Base-by-base conservation (phyloP, 2,888 invertebrate species). In the Bembecia ichneumoniformis region DNA sequence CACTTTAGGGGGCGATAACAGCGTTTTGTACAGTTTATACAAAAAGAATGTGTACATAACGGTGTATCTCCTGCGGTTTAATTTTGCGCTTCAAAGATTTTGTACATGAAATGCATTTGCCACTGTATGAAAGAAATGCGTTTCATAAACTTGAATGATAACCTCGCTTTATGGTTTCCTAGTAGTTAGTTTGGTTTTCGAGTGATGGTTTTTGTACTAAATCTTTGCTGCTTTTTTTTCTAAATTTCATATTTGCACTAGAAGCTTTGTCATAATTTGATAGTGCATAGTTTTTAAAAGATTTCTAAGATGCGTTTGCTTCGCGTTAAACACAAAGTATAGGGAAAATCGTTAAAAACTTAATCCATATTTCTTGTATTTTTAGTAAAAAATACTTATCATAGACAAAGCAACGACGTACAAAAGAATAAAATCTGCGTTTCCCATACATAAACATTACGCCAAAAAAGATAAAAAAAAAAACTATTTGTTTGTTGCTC, bases 111-210 rank as follows among this genome's bases (percentile, higher is more conserved):
- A 67, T 63, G 74, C 74, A 76, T 78, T 70, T 60, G 11, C 7
- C 17, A 58, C 52, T 52, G 55, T 52, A 55, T 52, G 55, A 49
- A 55, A 58, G 58, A 61, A 70, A 69, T 68, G 65, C 65, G 65
- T 67, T 71, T 71, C 69, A 67, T 70, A 62, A 72, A 76, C 71
- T 68, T 65, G 65, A 73, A 68, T 70, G 66, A 78, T 81, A 81
- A 82, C 79, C 71, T 77, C 74, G 84, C 84, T 86, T 84, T 62
- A 67, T 74, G 77, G 71, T 76, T 76, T 78, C 66, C 62, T 71
- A 69, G 86, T 86, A 84, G 83, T 78, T 84, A 78, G 81, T 71
- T 68, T 77, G 74, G 74, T 74, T 75, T 76, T 72, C 73, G 78
- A 82, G 82, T 84, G 82, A 71, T 81, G 81, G 76, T 79, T 77